Conservation (phyloP, 2,888 invertebrate genomes). For the Rhogogaster chlorosoma region DNA sequence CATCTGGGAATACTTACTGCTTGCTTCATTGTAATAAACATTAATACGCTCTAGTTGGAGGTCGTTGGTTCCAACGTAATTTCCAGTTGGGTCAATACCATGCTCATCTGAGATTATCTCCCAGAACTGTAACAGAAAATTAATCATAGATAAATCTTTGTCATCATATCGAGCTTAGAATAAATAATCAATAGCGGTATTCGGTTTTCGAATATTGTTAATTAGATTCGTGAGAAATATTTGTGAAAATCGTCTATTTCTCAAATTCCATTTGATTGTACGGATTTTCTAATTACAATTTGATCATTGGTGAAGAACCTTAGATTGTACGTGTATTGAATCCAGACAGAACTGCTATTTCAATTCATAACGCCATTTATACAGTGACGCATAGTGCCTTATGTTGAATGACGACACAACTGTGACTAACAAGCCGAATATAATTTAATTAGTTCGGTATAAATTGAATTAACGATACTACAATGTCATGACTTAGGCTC, state of each 20-base stretch:
- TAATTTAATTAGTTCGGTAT: conserved; percentile 33
- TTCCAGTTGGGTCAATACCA: conserved; percentile 80
- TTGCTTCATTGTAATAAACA: conserved; percentile 82
- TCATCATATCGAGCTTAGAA: neutral
- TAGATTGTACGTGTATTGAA: neutral
- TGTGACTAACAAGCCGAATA: conserved; percentile 3
- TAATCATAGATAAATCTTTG: neutral
- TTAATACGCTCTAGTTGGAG: conserved; percentile 81
- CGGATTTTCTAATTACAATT: neutral
- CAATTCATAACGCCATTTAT: neutral
- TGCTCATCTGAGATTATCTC: conserved; percentile 79
- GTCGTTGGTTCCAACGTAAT: conserved; percentile 80
- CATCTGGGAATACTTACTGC: conserved; percentile 61
- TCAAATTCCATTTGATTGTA: neutral
- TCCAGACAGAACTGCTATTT: conserved; percentile 19
- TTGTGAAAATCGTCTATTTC: neutral
- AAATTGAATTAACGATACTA: conserved; percentile 39
- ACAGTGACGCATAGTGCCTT: neutral
- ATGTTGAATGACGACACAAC: conserved; percentile 31
- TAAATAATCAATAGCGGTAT: neutral
- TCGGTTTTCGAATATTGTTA: neutral
- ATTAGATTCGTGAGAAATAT: neutral
- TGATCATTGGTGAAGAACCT: neutral
- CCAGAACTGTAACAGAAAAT: conserved; percentile 46
- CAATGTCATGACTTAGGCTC: neutral